Evolutionary conservation across 2,888 invertebrate species (phyloP), one percentile per base, ranked within the genome.

Genomic region (Chirona hameri): DNA sequence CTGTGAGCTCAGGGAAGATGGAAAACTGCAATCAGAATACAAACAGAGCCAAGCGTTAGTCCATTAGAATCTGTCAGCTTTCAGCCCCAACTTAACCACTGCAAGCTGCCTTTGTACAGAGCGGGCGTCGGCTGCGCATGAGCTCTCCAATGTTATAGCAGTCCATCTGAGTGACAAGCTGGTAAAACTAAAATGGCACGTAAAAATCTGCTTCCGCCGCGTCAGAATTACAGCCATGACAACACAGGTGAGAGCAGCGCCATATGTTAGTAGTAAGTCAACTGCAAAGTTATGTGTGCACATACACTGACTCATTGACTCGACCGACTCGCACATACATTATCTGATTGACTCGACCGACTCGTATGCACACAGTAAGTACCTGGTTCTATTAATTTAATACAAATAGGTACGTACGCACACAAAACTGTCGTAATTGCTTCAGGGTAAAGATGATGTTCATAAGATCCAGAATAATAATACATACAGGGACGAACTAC

Each of bases 11-110:
- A 79, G 48, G 0, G 79, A 79, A 12, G 79, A 79, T 7, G 79
- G 79, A 57, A 65, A 60, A n/a, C 81, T 81, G 81, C 15, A 29
- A 82, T 39, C 72, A 72, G 39, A 72, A 39, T 39, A 72, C 18
- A 72, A 18, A 72, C 3, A 72, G 39, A 72, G 72, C 72, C 39
- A 69, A 69, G 69, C 69, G 69, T 69, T 69, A 69, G 29, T 27
- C 15, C 52, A 52, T 52, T 52, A 52, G 52, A 12, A 52, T 52
- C 15, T 52, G 18, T 18, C 52, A 18, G 52, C 18, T 5, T 3
- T 24, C 29, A 10, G 12, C 27, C 12, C 10, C 69, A 29, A 14
- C 29, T 29, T 69, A 2, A 12, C 9, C 27, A 2, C 12, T 29
- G 24, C 29, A 24, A 12, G 24, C 69, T 27, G 65, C 29, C 9